Evolutionary conservation across 2,797 vertebrate species (phyloP).

Genomic region (Lophotriccus pileatus): DNA sequence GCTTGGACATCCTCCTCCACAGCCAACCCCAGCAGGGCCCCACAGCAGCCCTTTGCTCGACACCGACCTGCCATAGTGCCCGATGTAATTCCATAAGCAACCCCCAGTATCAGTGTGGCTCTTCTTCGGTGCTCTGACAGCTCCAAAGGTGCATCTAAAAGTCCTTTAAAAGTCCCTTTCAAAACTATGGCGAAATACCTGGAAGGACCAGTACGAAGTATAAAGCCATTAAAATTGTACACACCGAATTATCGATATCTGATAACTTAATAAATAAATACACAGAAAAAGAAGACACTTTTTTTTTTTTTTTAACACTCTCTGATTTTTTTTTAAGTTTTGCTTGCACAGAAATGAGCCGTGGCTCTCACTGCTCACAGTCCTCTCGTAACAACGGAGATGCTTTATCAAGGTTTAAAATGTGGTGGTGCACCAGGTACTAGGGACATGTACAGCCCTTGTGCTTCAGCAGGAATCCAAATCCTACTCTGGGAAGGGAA

Average conservation of each 20-base stretch:
- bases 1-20: neutral
- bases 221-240: slow-evolving; percentile 54
- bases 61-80: neutral
- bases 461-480: neutral
- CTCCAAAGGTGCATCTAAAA: neutral
- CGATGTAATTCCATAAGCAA: neutral
- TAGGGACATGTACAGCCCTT: slow-evolving; percentile 15
- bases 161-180: slow-evolving; percentile 15
- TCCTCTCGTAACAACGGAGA: accelerated
- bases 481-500: neutral
- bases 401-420: neutral
- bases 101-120: neutral
- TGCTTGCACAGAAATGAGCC: neutral
- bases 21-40: neutral
- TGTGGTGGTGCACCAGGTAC: neutral
- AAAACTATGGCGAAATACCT: neutral
- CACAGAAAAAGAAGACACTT: neutral
- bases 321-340: neutral
- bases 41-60: neutral
- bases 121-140: neutral
- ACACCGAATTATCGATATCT: neutral
- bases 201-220: slow-evolving; percentile 17
- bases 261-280: slow-evolving; percentile 15
- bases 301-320: neutral
- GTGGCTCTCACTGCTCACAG: neutral